Base-by-base conservation (phyloP, 2,797 vertebrate species). In the Sebastes vulpes region DNA sequence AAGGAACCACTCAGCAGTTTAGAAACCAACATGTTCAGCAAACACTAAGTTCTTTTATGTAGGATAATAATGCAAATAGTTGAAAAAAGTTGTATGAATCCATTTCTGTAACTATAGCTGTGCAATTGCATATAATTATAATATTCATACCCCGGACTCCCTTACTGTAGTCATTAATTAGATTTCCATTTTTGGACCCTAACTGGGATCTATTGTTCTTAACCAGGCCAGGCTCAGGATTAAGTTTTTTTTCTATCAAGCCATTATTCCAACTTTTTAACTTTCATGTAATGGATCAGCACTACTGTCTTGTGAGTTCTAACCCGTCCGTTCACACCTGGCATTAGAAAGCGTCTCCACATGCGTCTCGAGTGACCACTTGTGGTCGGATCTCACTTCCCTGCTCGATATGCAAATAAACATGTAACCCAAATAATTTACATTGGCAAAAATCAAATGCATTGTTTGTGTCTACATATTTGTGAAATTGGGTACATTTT, bases 1-100 rank as follows among this genome's bases (percentile, higher is more conserved):
- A 67, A 50, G 9, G 26, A 67, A 50, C 7, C 56, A 18, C 56
- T 76, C 56, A 53, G 50, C 52, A 29, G 11, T 75, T 76, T 76
- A 42, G 9, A 56, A 69, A 63, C 23, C 18, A 21, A 42, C 50
- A 21, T 57, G 26, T 26, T 70, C 58, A 69, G 23, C 65, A 70
- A 60, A 60, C 21, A 61, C 9, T 7, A 42, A 52, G 5, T 23
- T 46, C 0, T 29, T 68, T 35, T 28, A 29, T 56, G 35, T 1
- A 48, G n/a, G 35, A 48, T n/a, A 35, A 42, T 42, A 57, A 77
- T 32, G 46, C 57, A 29, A 64, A 68, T 18, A 9, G 12, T 23
- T 53, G 6, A 50, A 59, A 46, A 35, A 21, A 21, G 56, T 18
- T 76, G 5, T 28, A 20, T 52, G 11, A 54, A 31, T 56, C 20